phyloP scores from a whole-genome alignment of 2,113 vertebrate species.

The Elephas maximus region DNA sequence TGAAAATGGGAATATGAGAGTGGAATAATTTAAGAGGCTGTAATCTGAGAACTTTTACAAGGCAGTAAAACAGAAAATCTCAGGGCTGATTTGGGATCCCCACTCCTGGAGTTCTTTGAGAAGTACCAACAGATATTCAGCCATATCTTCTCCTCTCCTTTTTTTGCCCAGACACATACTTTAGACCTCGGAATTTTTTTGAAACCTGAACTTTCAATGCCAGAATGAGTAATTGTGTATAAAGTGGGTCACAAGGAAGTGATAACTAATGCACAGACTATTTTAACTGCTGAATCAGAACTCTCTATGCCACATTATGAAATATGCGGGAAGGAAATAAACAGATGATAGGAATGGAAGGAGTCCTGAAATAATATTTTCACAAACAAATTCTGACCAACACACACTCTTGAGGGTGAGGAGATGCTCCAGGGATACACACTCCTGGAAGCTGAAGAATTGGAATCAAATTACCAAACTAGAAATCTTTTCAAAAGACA shows the following conservation, averaged over 20 bases:
- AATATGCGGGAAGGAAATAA: conserved; percentile 73
- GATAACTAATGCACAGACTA: conserved; percentile 60
- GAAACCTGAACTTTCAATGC: conserved; percentile 56
- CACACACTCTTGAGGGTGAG: neutral
- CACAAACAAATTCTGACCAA: conserved; percentile 66
- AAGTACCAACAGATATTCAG: neutral
- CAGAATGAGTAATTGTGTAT: conserved; percentile 67
- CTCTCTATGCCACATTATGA: conserved; percentile 62
- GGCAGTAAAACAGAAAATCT: neutral
- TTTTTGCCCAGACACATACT: neutral
- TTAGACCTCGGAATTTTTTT: conserved; percentile 56
- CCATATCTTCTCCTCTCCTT: neutral
- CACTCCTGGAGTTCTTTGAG: neutral
- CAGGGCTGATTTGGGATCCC: neutral
- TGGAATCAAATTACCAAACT: neutral
- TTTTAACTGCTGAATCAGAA: conserved; percentile 80
- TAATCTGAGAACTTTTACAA: neutral
- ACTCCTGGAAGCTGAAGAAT: neutral
- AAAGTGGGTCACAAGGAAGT: conserved; percentile 81
- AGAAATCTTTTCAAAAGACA: neutral
- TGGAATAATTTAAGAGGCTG: neutral
- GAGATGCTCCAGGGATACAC: neutral
- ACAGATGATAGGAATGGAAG: conserved; percentile 70
- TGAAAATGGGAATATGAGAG: neutral
- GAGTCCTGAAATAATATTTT: conserved; percentile 76